These are phyloP conservation scores for Megaustenia siamemsis DNA, from an alignment of 2,888 invertebrate species.

Conservation along the genomic window DNA sequence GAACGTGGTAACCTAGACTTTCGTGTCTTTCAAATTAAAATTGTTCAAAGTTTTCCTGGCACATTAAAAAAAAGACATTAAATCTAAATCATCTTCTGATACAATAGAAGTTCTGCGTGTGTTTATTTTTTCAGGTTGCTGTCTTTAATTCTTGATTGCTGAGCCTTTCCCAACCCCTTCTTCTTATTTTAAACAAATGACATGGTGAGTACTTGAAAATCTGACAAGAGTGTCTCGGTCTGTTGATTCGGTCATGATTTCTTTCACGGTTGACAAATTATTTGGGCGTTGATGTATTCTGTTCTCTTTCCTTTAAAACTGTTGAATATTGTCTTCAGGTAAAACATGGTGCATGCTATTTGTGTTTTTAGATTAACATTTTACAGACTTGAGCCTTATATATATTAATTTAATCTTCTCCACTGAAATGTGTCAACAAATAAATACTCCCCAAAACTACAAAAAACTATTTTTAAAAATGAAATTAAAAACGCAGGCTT, in stretches of 20 bases:
- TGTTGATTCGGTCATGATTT: not conserved
- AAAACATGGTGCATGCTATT: too few species aligned
- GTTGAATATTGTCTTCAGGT: too few species aligned
- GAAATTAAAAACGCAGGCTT: too few species aligned
- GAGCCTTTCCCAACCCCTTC: not conserved
- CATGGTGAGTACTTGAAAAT: not conserved
- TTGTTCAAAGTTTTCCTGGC: not conserved
- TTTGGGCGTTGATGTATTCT: too few species aligned
- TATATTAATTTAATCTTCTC: too few species aligned
- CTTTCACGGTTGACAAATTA: too few species aligned
- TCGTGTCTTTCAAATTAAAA: not conserved
- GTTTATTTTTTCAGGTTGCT: slow-evolving; percentile 32
- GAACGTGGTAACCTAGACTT: not conserved
- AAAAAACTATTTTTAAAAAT: too few species aligned
- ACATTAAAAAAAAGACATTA: not conserved
- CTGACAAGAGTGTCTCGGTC: not conserved
- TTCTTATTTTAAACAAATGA: not conserved
- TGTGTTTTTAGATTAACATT: too few species aligned
- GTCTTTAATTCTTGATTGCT: not conserved
- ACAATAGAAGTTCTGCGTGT: not conserved
- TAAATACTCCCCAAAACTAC: too few species aligned
- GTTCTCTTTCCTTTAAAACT: too few species aligned
- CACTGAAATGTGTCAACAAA: too few species aligned
- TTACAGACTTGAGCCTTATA: too few species aligned
- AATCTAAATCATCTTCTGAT: slow-evolving; percentile 1